Evolutionary conservation across 1,140 invertebrate genomes (phyloP).

Genomic region (Chlorops oryzae): DNA sequence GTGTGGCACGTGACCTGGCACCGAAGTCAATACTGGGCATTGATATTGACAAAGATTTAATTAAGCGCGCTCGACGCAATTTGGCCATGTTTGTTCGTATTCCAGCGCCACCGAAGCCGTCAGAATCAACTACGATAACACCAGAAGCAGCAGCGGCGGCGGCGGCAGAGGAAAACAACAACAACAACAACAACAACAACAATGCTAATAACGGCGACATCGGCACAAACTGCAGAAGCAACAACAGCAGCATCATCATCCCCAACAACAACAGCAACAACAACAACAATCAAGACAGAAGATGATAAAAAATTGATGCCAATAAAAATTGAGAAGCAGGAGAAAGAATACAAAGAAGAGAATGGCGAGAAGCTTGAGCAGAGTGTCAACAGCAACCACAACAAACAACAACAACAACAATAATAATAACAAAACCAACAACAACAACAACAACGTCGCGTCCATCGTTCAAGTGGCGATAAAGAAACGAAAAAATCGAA

Average conservation of each 20-base stretch:
- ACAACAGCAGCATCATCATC: not conserved
- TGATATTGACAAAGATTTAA: slow-evolving; percentile 89
- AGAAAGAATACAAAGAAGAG: too few species aligned
- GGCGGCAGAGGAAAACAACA: not conserved
- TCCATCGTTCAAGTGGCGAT: too few species aligned
- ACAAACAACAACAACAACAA: slow-evolving; percentile 3
- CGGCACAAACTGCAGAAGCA: slow-evolving; percentile 6
- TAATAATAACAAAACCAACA: slow-evolving; percentile 6
- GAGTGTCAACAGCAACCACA: not conserved
- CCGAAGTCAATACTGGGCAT: slow-evolving; percentile 85
- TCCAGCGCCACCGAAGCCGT: slow-evolving; percentile 23
- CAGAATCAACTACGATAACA: not conserved
- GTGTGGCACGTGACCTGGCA: slow-evolving; percentile 75
- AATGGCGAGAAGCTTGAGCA: too few species aligned
- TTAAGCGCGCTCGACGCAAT: slow-evolving; percentile 52
- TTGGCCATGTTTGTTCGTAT: slow-evolving; percentile 41
- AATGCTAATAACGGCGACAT: slow-evolving; percentile 1
- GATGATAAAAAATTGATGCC: too few species aligned
- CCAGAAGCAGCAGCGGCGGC: not conserved
- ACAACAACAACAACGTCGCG: slow-evolving; percentile 7
- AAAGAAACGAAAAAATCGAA: slow-evolving; percentile 32
- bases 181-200: slow-evolving; percentile 2
- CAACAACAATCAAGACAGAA: slow-evolving; percentile 8
- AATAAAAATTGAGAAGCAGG: too few species aligned
- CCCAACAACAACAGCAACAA: slow-evolving; percentile 5